Base-by-base conservation (phyloP, 2,888 invertebrate genomes). In the Nemotelus nigrinus region DNA sequence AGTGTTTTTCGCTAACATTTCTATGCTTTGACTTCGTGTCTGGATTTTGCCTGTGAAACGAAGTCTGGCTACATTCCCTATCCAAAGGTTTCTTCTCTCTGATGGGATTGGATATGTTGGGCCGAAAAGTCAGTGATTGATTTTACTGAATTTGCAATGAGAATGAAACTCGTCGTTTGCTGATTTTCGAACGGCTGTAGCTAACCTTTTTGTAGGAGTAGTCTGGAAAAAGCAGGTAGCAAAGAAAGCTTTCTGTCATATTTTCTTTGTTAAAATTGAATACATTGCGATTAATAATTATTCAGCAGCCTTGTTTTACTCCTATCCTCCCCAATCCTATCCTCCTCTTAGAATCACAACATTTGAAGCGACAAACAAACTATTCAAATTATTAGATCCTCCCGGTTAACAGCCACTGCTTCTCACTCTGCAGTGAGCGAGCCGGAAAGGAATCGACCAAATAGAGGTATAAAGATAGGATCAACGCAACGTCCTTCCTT, bases 131-230 rank as follows among this genome's bases (percentile, higher is more conserved):
- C 43, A 63, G 63, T 41, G 63, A 3, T 63, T 39, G 63, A 63
- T 41, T 63, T 63, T 63, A 63, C 63, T 63, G 63, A 63, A 63
- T 63, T 63, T 63, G 63, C 63, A 63, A 63, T 63, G 63, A 63
- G 63, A 63, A 63, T 39, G 63, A 63, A 41, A 41, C 63, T 43
- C 63, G 63, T 63, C 63, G 2, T 39, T 63, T 63, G 63, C 41
- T 63, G 1, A 1, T 25, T 25, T 25, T 25, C 25, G 25, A 25
- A 25, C 25, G 25, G 25, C 25, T 0, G 25, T 25, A 25, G 25
- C 25, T 25, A 25, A 25, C 25, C 25, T 25, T 25, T 25, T 25
- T 25, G 25, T 25, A 25, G 25, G 25, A 25, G 25, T 25, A 25
- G 25, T 25, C 25, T 25, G 25, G 25, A 25, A 25, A 25, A 25